Conservation (phyloP, 2,113 vertebrate genomes). For the Litocranius walleri region DNA sequence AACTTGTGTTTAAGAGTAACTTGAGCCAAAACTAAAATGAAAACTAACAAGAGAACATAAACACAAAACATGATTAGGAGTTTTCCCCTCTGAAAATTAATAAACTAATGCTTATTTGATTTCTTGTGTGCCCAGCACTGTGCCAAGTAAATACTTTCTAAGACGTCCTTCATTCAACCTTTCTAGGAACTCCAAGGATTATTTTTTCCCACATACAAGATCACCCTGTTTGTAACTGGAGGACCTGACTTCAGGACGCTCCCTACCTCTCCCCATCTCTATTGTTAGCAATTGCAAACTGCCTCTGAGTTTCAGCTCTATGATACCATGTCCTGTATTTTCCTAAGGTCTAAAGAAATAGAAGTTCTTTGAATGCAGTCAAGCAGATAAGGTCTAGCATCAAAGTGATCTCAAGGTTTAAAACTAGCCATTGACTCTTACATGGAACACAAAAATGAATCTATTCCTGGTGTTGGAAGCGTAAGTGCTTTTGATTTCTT, state of each 20-base stretch:
- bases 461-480: background rate
- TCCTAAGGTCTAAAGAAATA: background rate
- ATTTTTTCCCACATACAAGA: background rate
- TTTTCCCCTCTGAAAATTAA: background rate
- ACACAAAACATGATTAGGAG: background rate
- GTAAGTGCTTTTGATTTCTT: background rate
- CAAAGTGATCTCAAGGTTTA: background rate
- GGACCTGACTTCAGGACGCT: background rate
- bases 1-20: background rate
- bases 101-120: background rate
- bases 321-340: background rate
- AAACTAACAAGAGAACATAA: background rate
- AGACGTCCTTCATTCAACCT: background rate
- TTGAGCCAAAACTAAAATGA: background rate
- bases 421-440: background rate
- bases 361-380: background rate
- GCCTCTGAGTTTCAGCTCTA: background rate
- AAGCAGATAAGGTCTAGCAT: background rate
- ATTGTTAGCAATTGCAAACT: background rate
- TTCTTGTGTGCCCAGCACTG: background rate
- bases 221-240: background rate
- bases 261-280: background rate
- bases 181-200: background rate
- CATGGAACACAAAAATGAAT: background rate
- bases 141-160: background rate